phyloP scores from a whole-genome alignment of 2,797 vertebrate species.

The Aselliscus stoliczkanus region DNA sequence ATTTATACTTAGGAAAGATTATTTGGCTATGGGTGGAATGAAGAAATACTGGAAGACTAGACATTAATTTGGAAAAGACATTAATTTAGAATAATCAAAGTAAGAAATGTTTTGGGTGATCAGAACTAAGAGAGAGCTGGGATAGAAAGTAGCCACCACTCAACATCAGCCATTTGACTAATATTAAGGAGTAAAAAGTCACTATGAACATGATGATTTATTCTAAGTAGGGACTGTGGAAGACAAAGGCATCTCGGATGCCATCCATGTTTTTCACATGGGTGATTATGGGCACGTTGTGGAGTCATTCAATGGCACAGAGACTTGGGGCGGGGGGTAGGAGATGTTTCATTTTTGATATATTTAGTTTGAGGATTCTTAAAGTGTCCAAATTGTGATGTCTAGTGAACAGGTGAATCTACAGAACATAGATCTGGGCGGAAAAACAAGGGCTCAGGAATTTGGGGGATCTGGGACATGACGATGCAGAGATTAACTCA shows the following conservation, averaged over 20 bases:
- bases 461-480: neutral
- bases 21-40: neutral
- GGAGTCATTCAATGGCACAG: no score
- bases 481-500: neutral
- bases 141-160: neutral
- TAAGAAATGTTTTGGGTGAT: neutral
- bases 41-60: neutral
- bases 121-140: neutral
- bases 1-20: neutral
- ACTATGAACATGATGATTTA: neutral
- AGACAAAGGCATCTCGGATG: neutral
- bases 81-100: neutral
- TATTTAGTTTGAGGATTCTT: neutral
- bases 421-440: neutral
- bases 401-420: neutral
- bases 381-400: neutral
- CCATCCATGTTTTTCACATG: neutral
- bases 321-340: neutral
- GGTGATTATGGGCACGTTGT: neutral
- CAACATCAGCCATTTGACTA: neutral
- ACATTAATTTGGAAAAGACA: neutral
- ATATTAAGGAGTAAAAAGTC: neutral
- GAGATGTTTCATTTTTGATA: neutral
- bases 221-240: neutral
- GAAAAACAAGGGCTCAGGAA: neutral